Conservation (phyloP, 2,797 vertebrate species). For the Sebastes minor region DNA sequence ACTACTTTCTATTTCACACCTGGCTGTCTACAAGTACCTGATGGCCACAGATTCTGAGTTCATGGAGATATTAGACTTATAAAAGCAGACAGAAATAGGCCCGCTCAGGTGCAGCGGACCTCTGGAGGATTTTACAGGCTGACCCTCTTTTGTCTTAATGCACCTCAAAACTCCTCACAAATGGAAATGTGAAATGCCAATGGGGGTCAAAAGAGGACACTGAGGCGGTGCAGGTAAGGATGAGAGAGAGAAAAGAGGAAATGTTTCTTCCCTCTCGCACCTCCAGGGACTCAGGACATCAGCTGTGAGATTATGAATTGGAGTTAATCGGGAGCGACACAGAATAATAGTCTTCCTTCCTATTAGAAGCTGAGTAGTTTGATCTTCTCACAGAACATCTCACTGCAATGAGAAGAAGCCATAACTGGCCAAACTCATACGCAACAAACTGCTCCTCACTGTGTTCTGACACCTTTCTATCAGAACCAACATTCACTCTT, state of each 20-base stretch:
- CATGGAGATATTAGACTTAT: background rate
- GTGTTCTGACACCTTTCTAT: too few relatives aligned
- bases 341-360: background rate
- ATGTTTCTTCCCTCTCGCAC: background rate
- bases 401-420: too few relatives aligned
- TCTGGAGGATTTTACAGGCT: background rate
- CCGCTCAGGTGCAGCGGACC: background rate
- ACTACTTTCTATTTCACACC: background rate
- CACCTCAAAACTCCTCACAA: background rate
- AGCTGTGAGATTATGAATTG: background rate
- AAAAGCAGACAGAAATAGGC: background rate
- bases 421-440: too few relatives aligned
- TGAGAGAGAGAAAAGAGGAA: background rate
- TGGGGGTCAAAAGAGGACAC: background rate
- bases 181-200: constrained; percentile 4
- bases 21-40: background rate
- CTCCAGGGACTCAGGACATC: background rate
- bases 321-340: constrained; percentile 2
- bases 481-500: fast-evolving
- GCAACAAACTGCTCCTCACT: too few relatives aligned
- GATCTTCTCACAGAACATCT: too few relatives aligned
- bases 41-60: background rate
- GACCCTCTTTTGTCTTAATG: background rate
- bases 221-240: background rate
- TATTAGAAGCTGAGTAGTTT: background rate